Conservation (phyloP, 2,797 vertebrate genomes). For the Nyctibius grandis region DNA sequence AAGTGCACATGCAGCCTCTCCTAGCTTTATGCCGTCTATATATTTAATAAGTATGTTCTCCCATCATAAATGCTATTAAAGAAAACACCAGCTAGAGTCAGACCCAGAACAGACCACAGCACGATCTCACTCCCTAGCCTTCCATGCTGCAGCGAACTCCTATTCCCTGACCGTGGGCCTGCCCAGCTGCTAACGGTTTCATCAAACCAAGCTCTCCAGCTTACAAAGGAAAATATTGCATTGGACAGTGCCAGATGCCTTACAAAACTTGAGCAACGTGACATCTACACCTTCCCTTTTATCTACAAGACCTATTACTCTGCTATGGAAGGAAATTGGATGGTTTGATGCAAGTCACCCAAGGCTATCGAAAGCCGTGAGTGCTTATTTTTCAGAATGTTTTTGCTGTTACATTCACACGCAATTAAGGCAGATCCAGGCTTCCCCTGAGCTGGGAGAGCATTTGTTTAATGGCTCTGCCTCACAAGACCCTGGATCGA, state of each 20-base stretch:
- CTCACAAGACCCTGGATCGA: neutral
- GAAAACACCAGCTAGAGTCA: neutral
- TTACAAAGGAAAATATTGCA: neutral
- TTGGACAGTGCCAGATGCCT: neutral
- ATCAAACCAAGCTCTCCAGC: neutral
- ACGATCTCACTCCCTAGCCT: neutral
- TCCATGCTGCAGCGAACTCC: neutral
- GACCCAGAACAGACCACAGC: neutral
- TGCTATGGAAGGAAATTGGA: neutral
- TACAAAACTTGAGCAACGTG: neutral
- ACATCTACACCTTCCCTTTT: neutral
- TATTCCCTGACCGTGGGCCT: neutral
- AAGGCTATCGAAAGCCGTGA: neutral
- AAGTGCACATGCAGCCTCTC: no score
- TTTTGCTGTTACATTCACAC: no score
- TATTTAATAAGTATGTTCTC: neutral
- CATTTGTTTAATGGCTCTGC: neutral
- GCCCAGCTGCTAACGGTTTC: neutral
- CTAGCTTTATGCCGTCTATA: neutral
- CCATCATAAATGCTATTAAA: neutral
- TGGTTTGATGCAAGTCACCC: neutral
- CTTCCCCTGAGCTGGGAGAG: neutral
- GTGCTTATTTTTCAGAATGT: neutral
- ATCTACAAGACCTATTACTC: neutral
- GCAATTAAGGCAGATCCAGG: neutral